These are phyloP conservation scores for Montipora cactus DNA, from an alignment of 64 coral and sea anemone genomes.

Conservation along the genomic window DNA sequence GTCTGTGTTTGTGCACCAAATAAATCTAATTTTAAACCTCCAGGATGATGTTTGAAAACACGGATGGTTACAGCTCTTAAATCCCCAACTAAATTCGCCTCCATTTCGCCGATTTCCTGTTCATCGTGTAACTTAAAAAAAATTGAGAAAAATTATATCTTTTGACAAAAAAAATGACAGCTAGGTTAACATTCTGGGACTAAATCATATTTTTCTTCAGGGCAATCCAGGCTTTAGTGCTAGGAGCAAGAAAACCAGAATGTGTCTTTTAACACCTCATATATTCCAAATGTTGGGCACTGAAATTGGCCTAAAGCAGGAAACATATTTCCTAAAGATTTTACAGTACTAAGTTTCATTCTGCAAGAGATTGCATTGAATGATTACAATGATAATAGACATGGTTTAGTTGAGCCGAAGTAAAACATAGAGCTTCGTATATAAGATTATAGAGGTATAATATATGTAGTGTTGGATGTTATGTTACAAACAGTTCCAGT, in stretches of 20 bases:
- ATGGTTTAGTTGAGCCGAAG: background rate
- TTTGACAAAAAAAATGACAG: background rate
- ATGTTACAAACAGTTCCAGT: background rate
- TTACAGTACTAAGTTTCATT: background rate
- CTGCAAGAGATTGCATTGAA: background rate
- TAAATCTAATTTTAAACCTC: background rate
- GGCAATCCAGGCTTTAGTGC: background rate
- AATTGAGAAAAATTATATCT: background rate
- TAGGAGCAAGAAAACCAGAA: background rate
- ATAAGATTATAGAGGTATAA: background rate
- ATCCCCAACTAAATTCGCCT: background rate
- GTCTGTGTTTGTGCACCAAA: background rate
- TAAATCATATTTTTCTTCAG: background rate
- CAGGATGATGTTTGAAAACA: background rate
- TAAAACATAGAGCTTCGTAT: background rate
- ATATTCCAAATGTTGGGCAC: background rate
- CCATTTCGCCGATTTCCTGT: background rate
- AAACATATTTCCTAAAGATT: background rate
- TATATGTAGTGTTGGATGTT: background rate
- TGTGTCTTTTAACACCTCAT: background rate
- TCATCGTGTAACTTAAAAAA: background rate
- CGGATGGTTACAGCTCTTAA: background rate
- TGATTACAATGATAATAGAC: background rate
- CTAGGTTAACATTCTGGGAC: background rate
- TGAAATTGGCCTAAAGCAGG: background rate